Base-by-base conservation (phyloP, 53 echinoderm and acorn worm species). In the Crossaster papposus region DNA sequence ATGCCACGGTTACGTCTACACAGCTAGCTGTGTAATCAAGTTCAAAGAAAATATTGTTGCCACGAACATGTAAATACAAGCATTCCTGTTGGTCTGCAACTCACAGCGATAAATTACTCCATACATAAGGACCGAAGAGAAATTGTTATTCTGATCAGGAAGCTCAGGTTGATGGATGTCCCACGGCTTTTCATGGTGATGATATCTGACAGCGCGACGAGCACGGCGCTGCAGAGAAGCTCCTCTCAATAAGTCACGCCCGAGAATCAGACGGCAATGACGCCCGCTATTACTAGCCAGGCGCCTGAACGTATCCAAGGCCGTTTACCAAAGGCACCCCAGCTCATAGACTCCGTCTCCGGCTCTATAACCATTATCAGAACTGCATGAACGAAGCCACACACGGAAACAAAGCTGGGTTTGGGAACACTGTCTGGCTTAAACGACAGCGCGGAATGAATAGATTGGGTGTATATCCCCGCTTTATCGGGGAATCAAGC, bases 241-340 rank as follows among this genome's bases (percentile, higher is more conserved):
- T 68, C 28, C 68, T n/a, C 29, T 44, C 68, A 68, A 68, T 68
- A 68, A 68, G 68, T 68, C 68, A 68, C 68, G 68, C 28, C 68
- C 9, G 11, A 68, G 10, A 68, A 26, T 23, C 68, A 68, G 68
- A 68, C 68, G 22, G 68, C 68, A 11, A 68, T 68, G 68, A 68
- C 68, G 68, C 68, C 26, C 58, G 22, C 0, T 68, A 4, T n/a
- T 0, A 1, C 5, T 11, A 26, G 68, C 68, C 24, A 26, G 68
- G 68, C 68, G 68, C 68, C 68, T 68, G 17, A 28, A 26, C 68
- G 68, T 28, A 26, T 28, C 12, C 17, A 14, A n/a, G n/a, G n/a
- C n/a, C n/a, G n/a, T n/a, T n/a, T n/a, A n/a, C n/a, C n/a, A n/a
- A n/a, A n/a, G n/a, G n/a, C n/a, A n/a, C n/a, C n/a, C n/a, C n/a